phyloP scores from a whole-genome alignment of 2,797 vertebrate species.

The Spatula clypeata region DNA sequence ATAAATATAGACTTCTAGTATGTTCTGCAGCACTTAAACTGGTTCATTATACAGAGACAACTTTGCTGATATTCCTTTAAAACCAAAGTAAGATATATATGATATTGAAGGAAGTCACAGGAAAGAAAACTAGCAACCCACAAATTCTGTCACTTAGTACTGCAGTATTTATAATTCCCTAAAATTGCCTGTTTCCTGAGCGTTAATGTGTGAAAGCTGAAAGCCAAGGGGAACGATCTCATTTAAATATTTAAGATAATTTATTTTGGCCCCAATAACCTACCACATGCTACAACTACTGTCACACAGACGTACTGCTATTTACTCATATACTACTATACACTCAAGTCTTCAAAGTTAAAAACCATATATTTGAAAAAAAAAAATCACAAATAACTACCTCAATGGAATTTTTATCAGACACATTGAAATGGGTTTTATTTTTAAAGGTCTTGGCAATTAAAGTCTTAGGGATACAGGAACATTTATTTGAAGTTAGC shows the following conservation, averaged over 20 bases:
- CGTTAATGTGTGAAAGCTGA: neutral
- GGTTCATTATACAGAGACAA: slow-evolving; percentile 9
- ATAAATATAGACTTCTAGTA: neutral
- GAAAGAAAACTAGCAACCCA: neutral
- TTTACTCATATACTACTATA: neutral
- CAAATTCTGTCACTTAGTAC: neutral
- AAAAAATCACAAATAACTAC: neutral
- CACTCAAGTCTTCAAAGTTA: neutral
- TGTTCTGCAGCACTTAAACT: slow-evolving; percentile 6
- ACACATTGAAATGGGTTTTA: neutral
- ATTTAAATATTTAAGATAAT: slow-evolving; percentile 33
- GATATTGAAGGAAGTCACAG: slow-evolving; percentile 3
- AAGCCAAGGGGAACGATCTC: neutral
- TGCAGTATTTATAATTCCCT: neutral
- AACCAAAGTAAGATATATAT: neutral
- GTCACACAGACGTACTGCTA: neutral
- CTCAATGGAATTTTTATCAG: neutral
- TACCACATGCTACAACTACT: neutral
- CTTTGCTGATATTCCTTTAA: slow-evolving; percentile 17
- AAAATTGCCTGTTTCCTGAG: neutral
- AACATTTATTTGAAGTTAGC: neutral
- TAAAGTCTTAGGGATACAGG: neutral
- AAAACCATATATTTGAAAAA: neutral
- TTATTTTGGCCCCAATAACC: neutral
- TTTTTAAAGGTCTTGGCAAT: neutral